Percentiles rank a stretch among this genome's conserved stretches.
These are phyloP conservation scores for Emys orbicularis DNA, from an alignment of 2,797 vertebrate species.

Conservation along the genomic window DNA sequence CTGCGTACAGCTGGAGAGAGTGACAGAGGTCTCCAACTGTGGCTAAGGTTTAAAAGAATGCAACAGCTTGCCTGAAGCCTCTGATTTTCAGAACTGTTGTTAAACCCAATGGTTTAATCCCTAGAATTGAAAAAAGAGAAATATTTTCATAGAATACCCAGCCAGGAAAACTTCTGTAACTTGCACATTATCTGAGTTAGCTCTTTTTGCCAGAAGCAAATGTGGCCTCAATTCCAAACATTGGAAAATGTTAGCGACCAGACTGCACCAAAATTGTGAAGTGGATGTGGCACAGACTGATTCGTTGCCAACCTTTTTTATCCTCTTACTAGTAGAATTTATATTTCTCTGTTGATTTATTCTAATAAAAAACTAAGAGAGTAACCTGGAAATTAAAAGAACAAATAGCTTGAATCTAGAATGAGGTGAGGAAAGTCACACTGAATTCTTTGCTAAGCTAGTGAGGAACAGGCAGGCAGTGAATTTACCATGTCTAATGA, in stretches of 20 bases:
- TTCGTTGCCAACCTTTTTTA: rapidly evolving
- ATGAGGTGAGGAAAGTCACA: not conserved
- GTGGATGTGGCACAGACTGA: not conserved
- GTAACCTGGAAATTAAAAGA: not conserved
- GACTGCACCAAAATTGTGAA: not conserved
- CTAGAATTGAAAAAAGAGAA: not conserved
- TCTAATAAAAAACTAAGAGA: rapidly evolving
- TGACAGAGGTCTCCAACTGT: constrained; percentile 36
- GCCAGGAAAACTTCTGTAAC: not conserved
- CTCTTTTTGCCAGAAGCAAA: not conserved
- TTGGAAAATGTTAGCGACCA: not conserved
- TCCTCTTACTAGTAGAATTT: rapidly evolving
- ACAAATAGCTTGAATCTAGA: not conserved
- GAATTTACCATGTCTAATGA: rapidly evolving
- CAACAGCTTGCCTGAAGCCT: not conserved
- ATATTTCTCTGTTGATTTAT: not conserved
- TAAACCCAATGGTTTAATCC: not conserved
- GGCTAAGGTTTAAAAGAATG: not conserved
- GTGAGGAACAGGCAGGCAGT: not conserved
- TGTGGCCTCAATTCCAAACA: not conserved
- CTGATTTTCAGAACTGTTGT: not conserved
- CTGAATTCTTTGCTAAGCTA: not conserved
- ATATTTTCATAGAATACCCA: not conserved
- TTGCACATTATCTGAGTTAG: not conserved
- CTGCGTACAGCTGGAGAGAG: constrained; percentile 35